phyloP scores from a whole-genome alignment of 2,797 vertebrate genomes.

The Acropternis orthonyx region DNA sequence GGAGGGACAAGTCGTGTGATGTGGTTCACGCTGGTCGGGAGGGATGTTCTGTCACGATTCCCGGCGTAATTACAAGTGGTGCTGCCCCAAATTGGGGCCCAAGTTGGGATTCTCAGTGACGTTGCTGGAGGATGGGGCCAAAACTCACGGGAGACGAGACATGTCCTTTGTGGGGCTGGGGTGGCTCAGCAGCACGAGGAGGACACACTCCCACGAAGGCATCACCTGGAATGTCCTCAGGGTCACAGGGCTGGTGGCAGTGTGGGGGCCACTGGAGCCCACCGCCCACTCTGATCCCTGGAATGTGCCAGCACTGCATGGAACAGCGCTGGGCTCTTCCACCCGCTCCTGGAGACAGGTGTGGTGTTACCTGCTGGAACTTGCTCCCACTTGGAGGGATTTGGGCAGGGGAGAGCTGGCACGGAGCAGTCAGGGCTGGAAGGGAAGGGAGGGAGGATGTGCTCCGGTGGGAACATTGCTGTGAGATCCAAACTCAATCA shows the following conservation, averaged over 20 bases:
- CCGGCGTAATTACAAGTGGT: rapidly evolving
- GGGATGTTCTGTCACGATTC: rapidly evolving
- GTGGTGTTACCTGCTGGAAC: neutral
- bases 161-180: neutral
- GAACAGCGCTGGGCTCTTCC: neutral
- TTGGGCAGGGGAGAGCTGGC: neutral
- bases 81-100: neutral
- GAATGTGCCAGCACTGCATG: rapidly evolving
- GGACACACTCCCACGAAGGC: rapidly evolving
- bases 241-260: rapidly evolving
- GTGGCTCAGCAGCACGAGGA: neutral
- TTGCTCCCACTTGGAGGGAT: neutral
- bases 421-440: rapidly evolving
- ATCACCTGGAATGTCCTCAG: rapidly evolving
- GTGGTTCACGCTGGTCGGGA: rapidly evolving
- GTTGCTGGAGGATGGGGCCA: neutral
- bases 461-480: neutral
- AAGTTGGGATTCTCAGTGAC: rapidly evolving
- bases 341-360: neutral
- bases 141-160: neutral
- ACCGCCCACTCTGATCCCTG: neutral
- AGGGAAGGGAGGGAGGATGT: neutral
- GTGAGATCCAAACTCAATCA: neutral
- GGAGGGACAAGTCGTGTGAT: rapidly evolving
- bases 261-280: neutral